Evolutionary conservation across 2,797 vertebrate species (phyloP), one percentile per base, ranked within the genome.

Genomic region (Gila robusta): DNA sequence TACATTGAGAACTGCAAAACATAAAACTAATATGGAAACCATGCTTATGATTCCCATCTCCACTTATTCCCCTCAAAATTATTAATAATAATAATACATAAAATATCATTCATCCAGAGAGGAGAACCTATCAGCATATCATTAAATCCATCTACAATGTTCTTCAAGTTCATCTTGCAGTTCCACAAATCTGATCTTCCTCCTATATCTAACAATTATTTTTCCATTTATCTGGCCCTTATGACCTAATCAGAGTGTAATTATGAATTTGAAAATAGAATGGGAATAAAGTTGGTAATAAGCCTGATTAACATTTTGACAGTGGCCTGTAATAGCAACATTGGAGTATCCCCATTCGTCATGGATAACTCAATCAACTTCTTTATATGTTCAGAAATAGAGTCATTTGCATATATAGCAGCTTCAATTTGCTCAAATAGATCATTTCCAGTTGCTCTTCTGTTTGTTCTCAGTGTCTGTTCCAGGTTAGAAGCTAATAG

Each of bases 371-470:
- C 83, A 86, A 89, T 89, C 86, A 88, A 72, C 76, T 85, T 72
- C 47, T 72, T 79, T 56, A 87, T 79, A 70, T 39, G 71, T 79
- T 82, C 72, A 82, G 59, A 82, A 84, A 86, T 81, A 17, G 81
- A 83, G 71, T 89, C 19, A 91, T 90, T 88, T 89, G 76, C 85
- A 91, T 89, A 83, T 81, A 87, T 87, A 89, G 79, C 69, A 88
- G 73, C 73, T 67, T 64, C 81, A 64, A 84, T 89, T 86, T 87
- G 52, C 54, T 83, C 67, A 83, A 87, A 85, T 76, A 74, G 82
- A 87, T 87, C 54, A 67, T 84, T 87, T 87, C 81, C 56, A 66
- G 77, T 64, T 17, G 59, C 77, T 87, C 32, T 79, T 69, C 37
- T 84, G 56, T 54, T 67, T 72, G 54, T 73, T n/a, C 47, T 64